Evolutionary conservation across 2,113 vertebrate species (phyloP).

Genomic region (Heteronetta atricapilla): DNA sequence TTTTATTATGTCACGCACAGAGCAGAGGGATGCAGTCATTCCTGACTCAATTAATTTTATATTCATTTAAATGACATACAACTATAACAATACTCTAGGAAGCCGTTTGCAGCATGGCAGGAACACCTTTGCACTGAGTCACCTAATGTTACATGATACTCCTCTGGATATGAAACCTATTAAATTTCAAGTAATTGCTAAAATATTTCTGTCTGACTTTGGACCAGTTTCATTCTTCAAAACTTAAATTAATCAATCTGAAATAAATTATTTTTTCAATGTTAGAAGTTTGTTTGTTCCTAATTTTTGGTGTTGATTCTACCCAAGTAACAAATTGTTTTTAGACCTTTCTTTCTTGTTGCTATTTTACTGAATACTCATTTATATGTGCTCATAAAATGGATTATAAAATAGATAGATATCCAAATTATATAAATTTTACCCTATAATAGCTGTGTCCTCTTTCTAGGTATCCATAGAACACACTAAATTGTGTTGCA

Average conservation of each 20-base stretch:
- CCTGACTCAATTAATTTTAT: neutral
- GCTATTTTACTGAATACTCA: neutral
- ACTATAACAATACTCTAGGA: neutral
- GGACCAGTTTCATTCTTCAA: neutral
- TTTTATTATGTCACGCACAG: neutral
- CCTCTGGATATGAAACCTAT: neutral
- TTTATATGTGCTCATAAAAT: neutral
- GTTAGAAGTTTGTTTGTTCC: neutral
- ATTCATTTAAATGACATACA: neutral
- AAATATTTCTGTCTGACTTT: neutral
- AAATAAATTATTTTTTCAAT: neutral
- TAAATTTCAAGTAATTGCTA: neutral
- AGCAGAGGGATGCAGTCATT: accelerated
- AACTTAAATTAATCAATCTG: neutral
- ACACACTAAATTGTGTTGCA: neutral
- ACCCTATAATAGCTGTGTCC: neutral
- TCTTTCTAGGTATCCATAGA: neutral
- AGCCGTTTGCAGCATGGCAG: neutral
- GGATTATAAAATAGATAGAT: neutral
- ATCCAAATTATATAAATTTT: neutral
- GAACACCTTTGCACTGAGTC: neutral
- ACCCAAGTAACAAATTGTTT: neutral
- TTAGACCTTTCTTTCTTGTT: neutral
- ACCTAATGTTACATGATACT: neutral
- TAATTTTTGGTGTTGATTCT: neutral